Evolutionary conservation across 2,888 invertebrate species (phyloP), one percentile per base, ranked within the genome.

Genomic region (Hypomecis atomaria): DNA sequence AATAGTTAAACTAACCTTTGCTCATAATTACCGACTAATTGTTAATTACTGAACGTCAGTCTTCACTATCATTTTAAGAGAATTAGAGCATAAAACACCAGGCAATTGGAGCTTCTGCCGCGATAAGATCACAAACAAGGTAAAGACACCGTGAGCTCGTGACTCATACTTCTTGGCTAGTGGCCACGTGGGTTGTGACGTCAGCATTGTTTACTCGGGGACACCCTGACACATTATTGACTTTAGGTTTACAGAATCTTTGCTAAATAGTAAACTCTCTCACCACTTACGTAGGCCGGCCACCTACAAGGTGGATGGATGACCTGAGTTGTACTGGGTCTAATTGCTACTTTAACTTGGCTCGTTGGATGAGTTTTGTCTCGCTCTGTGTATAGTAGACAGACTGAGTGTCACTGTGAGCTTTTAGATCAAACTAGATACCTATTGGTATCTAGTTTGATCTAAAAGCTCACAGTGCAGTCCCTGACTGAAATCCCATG

Each of bases 181-280:
- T 6, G 23, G 67, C 70, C 70, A 67, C 63, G 67, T 66, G 67
- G 47, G 5, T 5, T 5, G 33, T 59, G 63, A 66, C 63, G 67
- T 62, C 67, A 62, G 13, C 10, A 59, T 10, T 72, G 74, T 75
- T 71, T 72, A 74, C 73, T 65, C 70, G 70, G 72, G 69, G 63
- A 60, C 50, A 56, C 56, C 42, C 62, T 42, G n/a, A 45, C 42
- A 11, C 34, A 34, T 5, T 47, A 34, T 23, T 2, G 23, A 23
- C 23, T 23, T 23, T 23, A 9, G 11, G 5, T 11, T 7, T 11
- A 3, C 0, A 13, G 37, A 37, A 11, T 49, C 4, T 49, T 49
- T 43, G 11, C 40, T 43, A 45, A 53, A 53, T 38, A 38, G 33
- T 9, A 1, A 10, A 47, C 5, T 10, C 38, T 38, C 38, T 8